phyloP scores from a whole-genome alignment of 2,113 vertebrate species.

The Bufo gargarizans region DNA sequence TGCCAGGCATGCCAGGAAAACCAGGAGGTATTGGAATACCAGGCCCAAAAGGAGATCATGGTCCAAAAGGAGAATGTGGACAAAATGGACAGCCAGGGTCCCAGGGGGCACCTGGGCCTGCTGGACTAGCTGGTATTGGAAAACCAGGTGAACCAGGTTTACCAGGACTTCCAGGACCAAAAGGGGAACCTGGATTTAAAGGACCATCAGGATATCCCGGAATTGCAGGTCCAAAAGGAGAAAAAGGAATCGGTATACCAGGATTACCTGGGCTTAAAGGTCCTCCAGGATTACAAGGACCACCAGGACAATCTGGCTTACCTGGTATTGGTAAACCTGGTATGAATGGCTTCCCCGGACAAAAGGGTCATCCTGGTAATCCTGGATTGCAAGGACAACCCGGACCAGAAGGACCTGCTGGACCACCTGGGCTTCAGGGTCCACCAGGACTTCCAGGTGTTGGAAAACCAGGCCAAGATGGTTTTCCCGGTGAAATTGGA shows the following conservation, averaged over 20 bases:
- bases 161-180: constrained; percentile 85
- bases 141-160: constrained; percentile 87
- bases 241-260: constrained; percentile 87
- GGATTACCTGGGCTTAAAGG: constrained; percentile 91
- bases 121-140: constrained; percentile 88
- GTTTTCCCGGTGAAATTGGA: constrained; percentile 88
- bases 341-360: constrained; percentile 86
- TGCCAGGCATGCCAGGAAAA: constrained; percentile 89
- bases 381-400: constrained; percentile 83
- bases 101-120: constrained; percentile 85
- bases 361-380: constrained; percentile 83
- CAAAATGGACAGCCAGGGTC: constrained; percentile 84
- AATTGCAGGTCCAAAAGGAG: constrained; percentile 90
- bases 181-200: constrained; percentile 92
- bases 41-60: constrained; percentile 87
- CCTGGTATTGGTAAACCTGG: constrained; percentile 91
- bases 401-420: constrained; percentile 80
- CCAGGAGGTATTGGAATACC: constrained; percentile 84
- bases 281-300: constrained; percentile 82
- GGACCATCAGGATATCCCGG: constrained; percentile 87
- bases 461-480: constrained; percentile 88
- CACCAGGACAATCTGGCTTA: constrained; percentile 84
- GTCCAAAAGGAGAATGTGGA: constrained; percentile 83
- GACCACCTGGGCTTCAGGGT: constrained; percentile 83
- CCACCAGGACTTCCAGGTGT: constrained; percentile 85